Conservation (phyloP, 2,113 vertebrate genomes). For the Otocyon megalotis region DNA sequence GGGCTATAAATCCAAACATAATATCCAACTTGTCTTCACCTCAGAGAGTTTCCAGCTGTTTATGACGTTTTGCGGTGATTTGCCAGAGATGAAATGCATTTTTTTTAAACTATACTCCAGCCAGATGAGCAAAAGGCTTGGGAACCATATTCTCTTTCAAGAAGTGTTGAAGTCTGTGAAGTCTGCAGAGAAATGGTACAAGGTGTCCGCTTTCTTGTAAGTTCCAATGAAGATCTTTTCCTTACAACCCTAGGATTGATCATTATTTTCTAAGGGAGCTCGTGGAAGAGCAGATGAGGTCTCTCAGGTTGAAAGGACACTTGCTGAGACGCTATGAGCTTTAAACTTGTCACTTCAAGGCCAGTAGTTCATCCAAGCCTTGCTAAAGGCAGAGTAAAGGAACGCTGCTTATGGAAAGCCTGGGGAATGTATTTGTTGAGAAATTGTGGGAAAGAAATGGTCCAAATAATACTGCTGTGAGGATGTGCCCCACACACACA, state of each 20-base stretch:
- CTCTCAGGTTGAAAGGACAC: constrained; percentile 36
- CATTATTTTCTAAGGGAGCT: constrained; percentile 59
- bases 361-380: constrained; percentile 54
- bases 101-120: constrained; percentile 43
- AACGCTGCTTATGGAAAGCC: background rate
- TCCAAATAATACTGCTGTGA: background rate
- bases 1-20: constrained; percentile 75
- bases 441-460: constrained; percentile 57
- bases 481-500: background rate
- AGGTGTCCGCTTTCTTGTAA: constrained; percentile 68
- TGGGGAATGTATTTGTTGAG: constrained; percentile 22
- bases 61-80: constrained; percentile 74
- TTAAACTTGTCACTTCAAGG: constrained; percentile 48
- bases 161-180: constrained; percentile 61
- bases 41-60: constrained; percentile 82
- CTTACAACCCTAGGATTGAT: background rate
- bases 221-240: constrained; percentile 67
- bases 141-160: constrained; percentile 64
- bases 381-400: constrained; percentile 59
- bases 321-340: constrained; percentile 57
- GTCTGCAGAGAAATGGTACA: constrained; percentile 66
- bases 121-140: constrained; percentile 60
- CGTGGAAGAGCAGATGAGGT: constrained; percentile 1
- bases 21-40: constrained; percentile 81
- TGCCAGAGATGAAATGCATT: constrained; percentile 69